These are phyloP conservation scores for Drosophila prosaltans DNA, from an alignment of 1,140 invertebrate species.

Conservation along the genomic window DNA sequence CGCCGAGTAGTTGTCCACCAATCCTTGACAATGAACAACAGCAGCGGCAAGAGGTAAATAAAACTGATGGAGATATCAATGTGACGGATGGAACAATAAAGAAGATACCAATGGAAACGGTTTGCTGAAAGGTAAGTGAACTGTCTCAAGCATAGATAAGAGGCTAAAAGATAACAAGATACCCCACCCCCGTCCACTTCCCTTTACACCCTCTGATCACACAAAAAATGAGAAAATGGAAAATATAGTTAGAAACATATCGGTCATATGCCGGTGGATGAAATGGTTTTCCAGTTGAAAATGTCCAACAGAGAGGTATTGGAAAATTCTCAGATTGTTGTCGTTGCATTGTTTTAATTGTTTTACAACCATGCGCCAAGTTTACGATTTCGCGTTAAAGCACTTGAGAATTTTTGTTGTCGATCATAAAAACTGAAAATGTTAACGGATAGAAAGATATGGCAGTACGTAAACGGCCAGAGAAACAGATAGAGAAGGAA, in stretches of 20 bases:
- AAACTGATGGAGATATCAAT: conserved; percentile 14
- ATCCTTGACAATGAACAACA: conserved; percentile 13
- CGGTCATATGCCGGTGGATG: too few species aligned
- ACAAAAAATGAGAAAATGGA: too few species aligned
- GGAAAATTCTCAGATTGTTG: conserved; percentile 20
- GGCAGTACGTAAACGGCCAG: conserved; percentile 18
- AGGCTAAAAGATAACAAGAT: conserved; percentile 15
- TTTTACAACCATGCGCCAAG: conserved; percentile 75
- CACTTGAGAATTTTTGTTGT: conserved; percentile 56
- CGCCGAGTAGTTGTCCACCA: conserved; percentile 31
- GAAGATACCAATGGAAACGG: conserved; percentile 84
- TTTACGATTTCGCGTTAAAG: conserved; percentile 57
- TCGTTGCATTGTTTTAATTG: conserved; percentile 48
- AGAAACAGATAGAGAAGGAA: conserved; percentile 3
- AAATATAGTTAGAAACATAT: too few species aligned
- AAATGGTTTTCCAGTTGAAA: not conserved
- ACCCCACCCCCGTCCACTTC: not conserved
- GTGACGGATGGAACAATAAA: conserved; percentile 15
- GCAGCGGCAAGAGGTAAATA: conserved; percentile 17
- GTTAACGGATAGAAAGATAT: conserved; percentile 24
- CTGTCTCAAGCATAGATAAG: not conserved
- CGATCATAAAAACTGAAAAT: conserved; percentile 59
- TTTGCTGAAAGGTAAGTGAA: conserved; percentile 81
- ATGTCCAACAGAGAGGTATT: conserved; percentile 8
- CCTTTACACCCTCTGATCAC: too few species aligned